These are phyloP conservation scores for Paracentrotus lividus DNA, from an alignment of 53 echinoderm and acorn worm genomes.

Conservation along the genomic window DNA sequence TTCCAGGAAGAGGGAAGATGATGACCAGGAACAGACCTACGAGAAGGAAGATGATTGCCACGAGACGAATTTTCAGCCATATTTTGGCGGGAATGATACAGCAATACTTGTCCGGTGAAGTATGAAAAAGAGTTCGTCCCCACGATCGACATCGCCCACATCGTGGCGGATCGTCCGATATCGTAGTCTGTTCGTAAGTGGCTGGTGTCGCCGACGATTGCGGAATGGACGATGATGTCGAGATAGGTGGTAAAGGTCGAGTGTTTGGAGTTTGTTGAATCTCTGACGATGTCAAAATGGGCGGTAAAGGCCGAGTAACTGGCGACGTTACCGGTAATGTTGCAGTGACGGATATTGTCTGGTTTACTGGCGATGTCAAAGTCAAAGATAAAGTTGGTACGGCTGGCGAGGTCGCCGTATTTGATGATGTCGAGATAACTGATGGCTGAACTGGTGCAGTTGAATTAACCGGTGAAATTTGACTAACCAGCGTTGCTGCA, in stretches of 20 bases:
- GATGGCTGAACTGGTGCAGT: not conserved
- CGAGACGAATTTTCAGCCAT: conserved; percentile 52
- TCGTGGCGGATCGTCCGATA: not conserved
- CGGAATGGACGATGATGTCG: not conserved
- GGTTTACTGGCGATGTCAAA: not conserved
- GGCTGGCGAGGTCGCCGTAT: not conserved
- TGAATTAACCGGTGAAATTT: not conserved
- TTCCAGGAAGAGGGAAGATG: conserved; percentile 61
- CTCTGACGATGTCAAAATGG: not conserved
- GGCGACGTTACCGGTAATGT: not conserved
- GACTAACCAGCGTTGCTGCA: not conserved
- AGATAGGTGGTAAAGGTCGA: not conserved
- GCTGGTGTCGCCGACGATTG: not conserved
- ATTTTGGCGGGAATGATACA: conserved; percentile 50
- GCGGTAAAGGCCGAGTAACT: not conserved
- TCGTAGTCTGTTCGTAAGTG: not conserved
- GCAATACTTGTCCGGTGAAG: conserved; percentile 45
- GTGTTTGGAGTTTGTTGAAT: not conserved
- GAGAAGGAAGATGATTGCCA: not conserved
- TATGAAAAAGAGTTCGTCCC: not conserved
- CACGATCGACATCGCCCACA: conserved; percentile 5
- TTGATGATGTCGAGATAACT: not conserved
- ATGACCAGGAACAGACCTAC: conserved; percentile 59
- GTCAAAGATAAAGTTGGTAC: not conserved
- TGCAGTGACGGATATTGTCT: no score